These are phyloP conservation scores for Physella acuta DNA, from an alignment of 1,140 invertebrate species.

Conservation along the genomic window DNA sequence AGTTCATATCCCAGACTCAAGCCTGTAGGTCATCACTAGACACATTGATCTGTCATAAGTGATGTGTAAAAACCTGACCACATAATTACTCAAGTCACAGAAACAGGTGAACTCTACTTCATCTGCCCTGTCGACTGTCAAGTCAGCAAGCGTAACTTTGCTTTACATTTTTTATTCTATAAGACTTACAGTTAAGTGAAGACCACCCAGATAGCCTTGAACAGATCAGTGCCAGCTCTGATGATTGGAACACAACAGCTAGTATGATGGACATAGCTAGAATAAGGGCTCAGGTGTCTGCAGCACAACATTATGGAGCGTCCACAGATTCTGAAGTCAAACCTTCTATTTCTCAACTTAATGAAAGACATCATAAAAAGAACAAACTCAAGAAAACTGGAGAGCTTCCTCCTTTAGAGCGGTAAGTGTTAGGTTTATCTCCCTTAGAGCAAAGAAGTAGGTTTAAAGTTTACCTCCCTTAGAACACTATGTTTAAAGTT, in stretches of 20 bases:
- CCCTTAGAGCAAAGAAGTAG: too few species aligned
- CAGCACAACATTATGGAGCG: not conserved
- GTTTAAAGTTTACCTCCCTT: too few species aligned
- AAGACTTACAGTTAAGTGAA: conserved; percentile 17
- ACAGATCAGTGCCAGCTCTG: conserved; percentile 30
- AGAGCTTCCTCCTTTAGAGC: not conserved
- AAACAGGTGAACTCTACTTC: too few species aligned
- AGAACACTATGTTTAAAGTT: too few species aligned
- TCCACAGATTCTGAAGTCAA: not conserved
- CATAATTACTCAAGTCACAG: too few species aligned
- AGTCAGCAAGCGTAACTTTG: too few species aligned
- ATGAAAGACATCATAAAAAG: too few species aligned
- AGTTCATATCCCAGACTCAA: too few species aligned
- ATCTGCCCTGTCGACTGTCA: too few species aligned
- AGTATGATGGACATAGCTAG: conserved; percentile 37
- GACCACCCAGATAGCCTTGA: conserved; percentile 8
- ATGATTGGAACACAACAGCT: conserved; percentile 40
- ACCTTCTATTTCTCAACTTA: not conserved
- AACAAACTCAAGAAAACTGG: not conserved
- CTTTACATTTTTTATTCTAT: not conserved
- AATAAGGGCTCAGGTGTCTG: conserved; percentile 18
- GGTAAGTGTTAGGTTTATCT: not conserved
- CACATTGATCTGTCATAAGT: too few species aligned
- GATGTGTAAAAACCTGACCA: too few species aligned
- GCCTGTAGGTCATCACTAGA: too few species aligned